Evolutionary conservation across 2,113 vertebrate species (phyloP), one percentile per base, ranked within the genome.

Genomic region (Bubo scandiacus): DNA sequence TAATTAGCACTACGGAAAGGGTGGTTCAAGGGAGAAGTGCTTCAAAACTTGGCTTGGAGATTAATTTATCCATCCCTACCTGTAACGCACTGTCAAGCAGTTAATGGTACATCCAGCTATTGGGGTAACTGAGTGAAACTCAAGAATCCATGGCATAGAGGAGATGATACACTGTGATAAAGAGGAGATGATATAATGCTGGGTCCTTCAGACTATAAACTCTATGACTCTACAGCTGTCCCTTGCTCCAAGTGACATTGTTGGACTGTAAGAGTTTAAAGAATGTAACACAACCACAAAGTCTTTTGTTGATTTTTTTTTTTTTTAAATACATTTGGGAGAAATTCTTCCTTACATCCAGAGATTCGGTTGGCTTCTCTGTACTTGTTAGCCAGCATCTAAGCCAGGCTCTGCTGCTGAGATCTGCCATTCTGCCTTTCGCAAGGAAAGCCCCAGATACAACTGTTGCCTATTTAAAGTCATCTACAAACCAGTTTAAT

Each of bases 401-500:
- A 54, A 80, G 13, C 14, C 59, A 81, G 40, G 21, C 38, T 82
- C 66, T 52, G n/a, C 81, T 84, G 26, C 62, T 59, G 84, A 84
- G 91, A 74, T 95, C 87, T 73, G 73, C 71, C 49, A 26, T 38
- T 62, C 81, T 34, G 59, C 80, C 81, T 82, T 58, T 72, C 5
- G 5, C 59, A 77, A 92, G 71, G 71, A 93, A 86, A 96, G 71
- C 83, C 92, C 71, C 92, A 92, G 42, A 84, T 81, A 72, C 51
- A 97, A 87, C 74, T 66, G 85, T 54, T 96, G 86, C 86, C 90
- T 93, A 92, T 55, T 95, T 90, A 65, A 94, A 95, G 87, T 90
- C 95, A 92, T 94, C 95, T 96, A 66, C 94, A 96, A 97, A 95
- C 96, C 92, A 97, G 95, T 97, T 97, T 94, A 97, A 97, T 96